Evolutionary conservation across 2,113 vertebrate species (phyloP).

Genomic region (Nycticebus coucang): DNA sequence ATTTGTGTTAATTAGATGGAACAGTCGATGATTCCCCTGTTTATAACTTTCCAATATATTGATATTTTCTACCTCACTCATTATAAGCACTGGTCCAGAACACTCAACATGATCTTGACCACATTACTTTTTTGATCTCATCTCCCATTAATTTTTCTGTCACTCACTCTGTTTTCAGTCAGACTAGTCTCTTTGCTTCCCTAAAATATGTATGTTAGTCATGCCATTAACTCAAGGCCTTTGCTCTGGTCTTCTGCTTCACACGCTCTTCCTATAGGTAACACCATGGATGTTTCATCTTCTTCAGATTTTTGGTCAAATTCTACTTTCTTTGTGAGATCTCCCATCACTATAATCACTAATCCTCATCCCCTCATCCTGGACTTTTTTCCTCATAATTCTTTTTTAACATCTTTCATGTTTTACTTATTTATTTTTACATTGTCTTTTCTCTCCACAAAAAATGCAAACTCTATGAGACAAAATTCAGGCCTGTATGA

Average conservation of each 20-base stretch:
- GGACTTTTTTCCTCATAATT: background rate
- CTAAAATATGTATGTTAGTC: background rate
- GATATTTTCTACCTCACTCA: background rate
- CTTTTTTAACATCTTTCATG: background rate
- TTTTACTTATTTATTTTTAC: background rate
- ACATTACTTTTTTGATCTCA: background rate
- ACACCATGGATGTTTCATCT: background rate
- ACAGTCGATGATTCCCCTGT: background rate
- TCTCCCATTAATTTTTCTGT: background rate
- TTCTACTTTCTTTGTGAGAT: background rate
- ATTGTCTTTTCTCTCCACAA: background rate
- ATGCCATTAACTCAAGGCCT: background rate
- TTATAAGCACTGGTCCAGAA: background rate
- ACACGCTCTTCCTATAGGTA: background rate
- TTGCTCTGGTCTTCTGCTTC: background rate
- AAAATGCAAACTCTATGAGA: background rate
- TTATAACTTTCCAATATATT: background rate
- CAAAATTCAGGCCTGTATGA: background rate
- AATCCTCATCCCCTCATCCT: background rate
- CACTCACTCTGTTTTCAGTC: background rate
- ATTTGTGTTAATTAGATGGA: background rate
- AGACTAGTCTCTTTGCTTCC: background rate
- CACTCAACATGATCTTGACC: background rate
- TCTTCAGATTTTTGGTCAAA: background rate
- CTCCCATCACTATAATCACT: background rate